phyloP scores from a whole-genome alignment of 2,113 vertebrate species.

The Acinonyx jubatus region DNA sequence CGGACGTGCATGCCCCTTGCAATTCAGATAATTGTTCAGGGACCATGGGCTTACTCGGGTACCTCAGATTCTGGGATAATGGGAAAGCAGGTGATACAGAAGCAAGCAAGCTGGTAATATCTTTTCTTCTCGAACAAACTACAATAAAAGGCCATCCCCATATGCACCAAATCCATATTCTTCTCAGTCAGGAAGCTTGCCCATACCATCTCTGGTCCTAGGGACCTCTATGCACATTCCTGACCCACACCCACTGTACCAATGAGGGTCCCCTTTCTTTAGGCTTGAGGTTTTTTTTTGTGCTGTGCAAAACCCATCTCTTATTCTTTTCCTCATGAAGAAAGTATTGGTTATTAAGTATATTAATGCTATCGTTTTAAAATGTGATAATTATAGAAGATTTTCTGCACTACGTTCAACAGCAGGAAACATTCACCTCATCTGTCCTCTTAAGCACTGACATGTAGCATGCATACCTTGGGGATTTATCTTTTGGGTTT shows the following conservation, averaged over 20 bases:
- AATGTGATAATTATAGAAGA: background rate
- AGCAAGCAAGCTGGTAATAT: background rate
- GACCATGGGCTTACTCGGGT: background rate
- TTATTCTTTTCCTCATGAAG: background rate
- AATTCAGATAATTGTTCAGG: background rate
- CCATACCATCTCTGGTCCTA: background rate
- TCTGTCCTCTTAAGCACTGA: background rate
- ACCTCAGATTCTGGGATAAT: background rate
- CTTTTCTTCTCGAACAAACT: background rate
- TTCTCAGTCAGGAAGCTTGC: background rate
- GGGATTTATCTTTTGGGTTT: constrained; percentile 26
- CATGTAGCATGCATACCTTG: background rate
- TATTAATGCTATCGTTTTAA: background rate
- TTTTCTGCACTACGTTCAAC: background rate
- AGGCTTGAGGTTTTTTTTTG: background rate
- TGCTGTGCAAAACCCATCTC: background rate
- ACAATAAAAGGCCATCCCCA: background rate
- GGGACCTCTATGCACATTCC: background rate
- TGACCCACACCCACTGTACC: background rate
- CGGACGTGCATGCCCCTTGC: background rate
- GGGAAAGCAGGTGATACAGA: background rate
- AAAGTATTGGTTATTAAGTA: background rate
- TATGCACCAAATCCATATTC: accelerated
- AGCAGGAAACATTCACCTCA: background rate
- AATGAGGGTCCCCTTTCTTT: background rate